phyloP scores from a whole-genome alignment of 1,140 invertebrate species.

The Drosophila equinoxialis region DNA sequence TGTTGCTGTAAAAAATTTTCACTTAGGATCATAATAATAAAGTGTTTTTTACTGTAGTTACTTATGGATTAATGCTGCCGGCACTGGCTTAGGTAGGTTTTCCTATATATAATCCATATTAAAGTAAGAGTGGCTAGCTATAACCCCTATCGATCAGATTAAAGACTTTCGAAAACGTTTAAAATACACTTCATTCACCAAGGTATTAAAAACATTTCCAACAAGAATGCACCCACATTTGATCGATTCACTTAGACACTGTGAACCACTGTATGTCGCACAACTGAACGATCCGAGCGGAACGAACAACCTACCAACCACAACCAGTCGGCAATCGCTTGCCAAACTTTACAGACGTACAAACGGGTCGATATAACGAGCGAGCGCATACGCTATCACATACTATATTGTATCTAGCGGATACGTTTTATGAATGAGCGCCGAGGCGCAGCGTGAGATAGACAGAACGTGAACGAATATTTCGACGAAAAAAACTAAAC shows the following conservation, averaged over 20 bases:
- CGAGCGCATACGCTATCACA: constrained; percentile 29
- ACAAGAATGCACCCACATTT: not conserved
- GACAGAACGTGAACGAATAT: constrained; percentile 69
- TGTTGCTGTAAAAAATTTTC: not conserved
- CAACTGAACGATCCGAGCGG: constrained; percentile 22
- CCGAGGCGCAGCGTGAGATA: constrained; percentile 12
- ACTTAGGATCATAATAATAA: not conserved
- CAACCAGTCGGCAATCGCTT: constrained; percentile 50
- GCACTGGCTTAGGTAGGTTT: too few relatives aligned
- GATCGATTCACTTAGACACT: not conserved
- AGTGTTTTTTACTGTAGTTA: not conserved
- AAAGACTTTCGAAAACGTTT: too few relatives aligned
- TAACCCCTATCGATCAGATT: too few relatives aligned
- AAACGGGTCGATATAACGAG: constrained; percentile 23
- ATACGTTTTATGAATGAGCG: constrained; percentile 70
- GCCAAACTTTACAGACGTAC: constrained; percentile 46
- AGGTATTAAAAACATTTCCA: too few relatives aligned
- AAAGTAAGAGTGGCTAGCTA: too few relatives aligned
- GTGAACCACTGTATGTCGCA: not conserved
- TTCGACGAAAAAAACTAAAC: constrained; percentile 47
- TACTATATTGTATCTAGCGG: constrained; percentile 41
- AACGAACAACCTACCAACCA: constrained; percentile 2
- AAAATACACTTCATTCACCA: too few relatives aligned
- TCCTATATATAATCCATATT: too few relatives aligned
- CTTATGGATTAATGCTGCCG: too few relatives aligned